Evolutionary conservation across 2,888 invertebrate genomes (phyloP), one percentile per base, ranked within the genome.

Genomic region (Drosophila merina): DNA sequence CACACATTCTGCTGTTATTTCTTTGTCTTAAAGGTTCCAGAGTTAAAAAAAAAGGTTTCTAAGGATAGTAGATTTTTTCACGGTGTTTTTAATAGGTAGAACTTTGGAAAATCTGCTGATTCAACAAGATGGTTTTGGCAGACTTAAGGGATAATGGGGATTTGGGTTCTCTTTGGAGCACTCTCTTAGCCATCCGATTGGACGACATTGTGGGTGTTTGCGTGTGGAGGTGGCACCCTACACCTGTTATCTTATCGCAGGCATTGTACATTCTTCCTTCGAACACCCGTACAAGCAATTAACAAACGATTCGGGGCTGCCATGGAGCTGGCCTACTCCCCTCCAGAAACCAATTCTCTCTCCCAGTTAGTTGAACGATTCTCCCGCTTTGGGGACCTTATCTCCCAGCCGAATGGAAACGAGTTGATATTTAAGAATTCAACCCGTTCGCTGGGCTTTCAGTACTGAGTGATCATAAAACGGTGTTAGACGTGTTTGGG

Each of bases 201-300:
- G 25, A 2, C 7, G 25, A 8, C 1, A 36, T 58, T 42, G 57
- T 42, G 31, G 33, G 52, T 10, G 50, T 40, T 12, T 38, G 28
- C 30, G 31, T 45, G 42, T 30, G 20, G 30, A 44, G 42, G 33
- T 36, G 6, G 36, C 33, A 56, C 56, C 56, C 47, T 45, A 45
- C 14, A 49, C 8, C 44, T 40, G 67, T 20, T 77, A 88, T 88
- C 87, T 87, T 88, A 87, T 88, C 87, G 68, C 30, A 7, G 57
- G 71, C 74, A 69, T 64, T 56, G 68, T 75, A 76, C 76, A 81
- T 72, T 78, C 81, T 78, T 75, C 70, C 76, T 74, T 81, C 71
- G 79, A 77, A 79, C 76, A 83, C 68, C 73, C 77, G 81, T 83
- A 88, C 88, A 87, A 87, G 83, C 88, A 87, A 87, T 87, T 87